Percentiles rank a stretch among this genome's conserved stretches.
Evolutionary conservation across 1,140 invertebrate species (phyloP).

Genomic region (Macrotrachela quadricornifera): DNA sequence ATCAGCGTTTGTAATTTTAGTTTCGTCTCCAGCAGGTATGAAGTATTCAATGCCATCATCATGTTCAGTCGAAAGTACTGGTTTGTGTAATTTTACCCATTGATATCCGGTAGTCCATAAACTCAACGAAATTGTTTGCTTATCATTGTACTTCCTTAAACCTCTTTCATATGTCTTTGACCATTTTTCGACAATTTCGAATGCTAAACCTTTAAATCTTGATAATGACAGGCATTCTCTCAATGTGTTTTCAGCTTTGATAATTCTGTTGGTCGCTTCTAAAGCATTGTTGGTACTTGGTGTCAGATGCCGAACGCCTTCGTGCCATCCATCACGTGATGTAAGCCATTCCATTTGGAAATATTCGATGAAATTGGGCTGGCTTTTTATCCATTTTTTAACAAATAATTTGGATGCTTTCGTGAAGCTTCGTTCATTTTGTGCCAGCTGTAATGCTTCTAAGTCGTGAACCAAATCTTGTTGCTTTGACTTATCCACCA

Average conservation of each 20-base stretch:
- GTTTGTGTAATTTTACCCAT: neutral
- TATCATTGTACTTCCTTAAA: too few relatives aligned
- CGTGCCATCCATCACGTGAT: neutral
- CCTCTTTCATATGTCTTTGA: too few relatives aligned
- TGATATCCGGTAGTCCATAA: neutral
- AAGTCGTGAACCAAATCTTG: too few relatives aligned
- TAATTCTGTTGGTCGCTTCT: neutral
- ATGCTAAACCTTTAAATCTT: neutral
- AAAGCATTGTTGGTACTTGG: neutral
- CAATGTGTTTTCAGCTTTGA: neutral
- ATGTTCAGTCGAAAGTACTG: neutral
- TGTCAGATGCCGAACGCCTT: neutral
- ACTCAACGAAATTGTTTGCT: neutral
- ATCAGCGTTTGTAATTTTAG: too few relatives aligned
- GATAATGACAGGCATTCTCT: neutral
- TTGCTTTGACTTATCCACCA: too few relatives aligned
- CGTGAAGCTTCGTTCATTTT: neutral
- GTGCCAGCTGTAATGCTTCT: neutral
- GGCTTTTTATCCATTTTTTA: neutral
- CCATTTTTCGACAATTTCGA: neutral
- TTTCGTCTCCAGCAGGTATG: neutral
- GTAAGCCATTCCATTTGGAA: too few relatives aligned
- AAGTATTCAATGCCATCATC: neutral
- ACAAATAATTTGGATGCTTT: neutral
- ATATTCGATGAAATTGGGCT: neutral